A percentile compares a stretch with the other conserved stretches of the same genome.
Evolutionary conservation across 2,888 invertebrate species (phyloP).

Genomic region (Pecten maximus): DNA sequence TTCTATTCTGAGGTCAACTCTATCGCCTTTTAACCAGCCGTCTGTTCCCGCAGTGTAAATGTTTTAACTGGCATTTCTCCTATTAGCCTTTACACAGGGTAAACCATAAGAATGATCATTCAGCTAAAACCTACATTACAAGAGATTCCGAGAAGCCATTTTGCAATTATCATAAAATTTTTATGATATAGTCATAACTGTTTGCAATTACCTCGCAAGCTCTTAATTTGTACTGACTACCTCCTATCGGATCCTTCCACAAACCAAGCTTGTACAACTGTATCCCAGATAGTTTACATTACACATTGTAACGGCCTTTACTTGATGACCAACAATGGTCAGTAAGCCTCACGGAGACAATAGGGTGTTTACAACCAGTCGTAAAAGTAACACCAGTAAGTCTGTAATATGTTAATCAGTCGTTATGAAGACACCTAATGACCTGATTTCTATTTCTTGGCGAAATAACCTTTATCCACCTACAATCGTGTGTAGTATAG

Average conservation of each 20-base stretch:
- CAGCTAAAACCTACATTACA: background rate
- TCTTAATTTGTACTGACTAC: background rate
- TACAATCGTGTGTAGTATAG: background rate
- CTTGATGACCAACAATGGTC: background rate
- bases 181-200: conserved; percentile 3
- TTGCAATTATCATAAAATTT: background rate
- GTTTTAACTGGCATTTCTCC: too few relatives aligned
- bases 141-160: background rate
- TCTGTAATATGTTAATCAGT: background rate
- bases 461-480: background rate
- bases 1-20: too few relatives aligned
- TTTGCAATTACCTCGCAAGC: background rate
- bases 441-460: background rate
- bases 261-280: background rate
- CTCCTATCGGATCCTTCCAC: background rate
- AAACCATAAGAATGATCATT: background rate
- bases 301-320: background rate
- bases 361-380: background rate
- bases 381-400: background rate
- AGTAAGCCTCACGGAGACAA: background rate
- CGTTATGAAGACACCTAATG: background rate
- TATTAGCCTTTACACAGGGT: background rate
- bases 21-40: too few relatives aligned
- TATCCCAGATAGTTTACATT: background rate
- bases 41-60: too few relatives aligned